Conservation (phyloP, 2,113 vertebrate species). For the Paratilapia polleni region DNA sequence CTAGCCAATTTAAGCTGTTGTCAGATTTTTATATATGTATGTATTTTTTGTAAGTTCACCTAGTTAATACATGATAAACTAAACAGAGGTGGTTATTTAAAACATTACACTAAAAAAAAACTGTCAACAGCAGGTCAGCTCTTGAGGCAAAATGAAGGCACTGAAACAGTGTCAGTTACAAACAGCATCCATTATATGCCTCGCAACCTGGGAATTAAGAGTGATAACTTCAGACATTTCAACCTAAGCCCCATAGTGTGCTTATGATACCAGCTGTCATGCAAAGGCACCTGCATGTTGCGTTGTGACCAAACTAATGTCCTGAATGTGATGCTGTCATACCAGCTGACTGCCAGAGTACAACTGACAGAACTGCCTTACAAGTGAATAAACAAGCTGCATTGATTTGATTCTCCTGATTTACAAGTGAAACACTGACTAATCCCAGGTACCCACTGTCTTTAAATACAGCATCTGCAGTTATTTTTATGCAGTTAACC, state of each 20-base stretch:
- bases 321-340: background rate
- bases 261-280: background rate
- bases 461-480: background rate
- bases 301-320: background rate
- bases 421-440: background rate
- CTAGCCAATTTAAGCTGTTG: slow-evolving; percentile 12
- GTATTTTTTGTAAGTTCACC: background rate
- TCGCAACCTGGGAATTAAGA: background rate
- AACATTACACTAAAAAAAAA: background rate
- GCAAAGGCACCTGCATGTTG: background rate
- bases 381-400: slow-evolving; percentile 24
- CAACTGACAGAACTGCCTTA: background rate
- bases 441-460: background rate
- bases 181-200: background rate
- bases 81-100: background rate
- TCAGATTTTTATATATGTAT: background rate
- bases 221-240: background rate
- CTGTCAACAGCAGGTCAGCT: slow-evolving; percentile 13
- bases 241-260: background rate
- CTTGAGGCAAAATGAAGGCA: background rate
- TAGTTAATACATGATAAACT: background rate
- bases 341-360: background rate
- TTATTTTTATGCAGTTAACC: background rate
- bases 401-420: slow-evolving; percentile 7
- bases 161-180: background rate